Evolutionary conservation across 2,888 invertebrate species (phyloP).

Genomic region (Tinea trinotella): DNA sequence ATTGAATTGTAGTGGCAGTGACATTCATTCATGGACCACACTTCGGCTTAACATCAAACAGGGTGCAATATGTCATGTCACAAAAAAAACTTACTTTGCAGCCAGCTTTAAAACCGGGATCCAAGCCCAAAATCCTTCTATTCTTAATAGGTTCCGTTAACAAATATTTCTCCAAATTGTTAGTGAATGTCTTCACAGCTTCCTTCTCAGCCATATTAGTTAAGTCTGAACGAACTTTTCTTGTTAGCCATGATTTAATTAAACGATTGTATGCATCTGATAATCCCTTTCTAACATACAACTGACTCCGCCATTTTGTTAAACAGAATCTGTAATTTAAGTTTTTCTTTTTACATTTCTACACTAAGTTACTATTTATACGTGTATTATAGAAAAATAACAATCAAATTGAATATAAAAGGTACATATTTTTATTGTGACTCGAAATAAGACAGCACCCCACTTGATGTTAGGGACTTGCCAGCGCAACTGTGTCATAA

Average conservation of each 20-base stretch:
- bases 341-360: no score
- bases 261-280: conserved; percentile 56
- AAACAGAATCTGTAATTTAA: conserved; percentile 53
- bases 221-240: conserved; percentile 81
- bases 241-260: conserved; percentile 75
- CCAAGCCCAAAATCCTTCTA: conserved; percentile 85
- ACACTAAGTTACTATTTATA: no score
- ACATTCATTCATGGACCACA: no score
- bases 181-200: conserved; percentile 87
- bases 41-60: no score
- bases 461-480: no score
- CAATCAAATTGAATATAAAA: no score
- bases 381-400: no score
- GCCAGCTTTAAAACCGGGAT: conserved; percentile 91
- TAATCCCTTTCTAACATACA: conserved; percentile 55
- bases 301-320: conserved; percentile 46
- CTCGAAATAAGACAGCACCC: no score
- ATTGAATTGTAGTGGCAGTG: no score
- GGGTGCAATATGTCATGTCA: no score
- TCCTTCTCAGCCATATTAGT: conserved; percentile 84
- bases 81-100: conserved; percentile 80
- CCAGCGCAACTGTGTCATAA: no score
- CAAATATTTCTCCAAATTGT: conserved; percentile 87
- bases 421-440: no score
- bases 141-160: conserved; percentile 86